Evolutionary conservation across 2,113 vertebrate species (phyloP).

Genomic region (Neopipo cinnamomea): DNA sequence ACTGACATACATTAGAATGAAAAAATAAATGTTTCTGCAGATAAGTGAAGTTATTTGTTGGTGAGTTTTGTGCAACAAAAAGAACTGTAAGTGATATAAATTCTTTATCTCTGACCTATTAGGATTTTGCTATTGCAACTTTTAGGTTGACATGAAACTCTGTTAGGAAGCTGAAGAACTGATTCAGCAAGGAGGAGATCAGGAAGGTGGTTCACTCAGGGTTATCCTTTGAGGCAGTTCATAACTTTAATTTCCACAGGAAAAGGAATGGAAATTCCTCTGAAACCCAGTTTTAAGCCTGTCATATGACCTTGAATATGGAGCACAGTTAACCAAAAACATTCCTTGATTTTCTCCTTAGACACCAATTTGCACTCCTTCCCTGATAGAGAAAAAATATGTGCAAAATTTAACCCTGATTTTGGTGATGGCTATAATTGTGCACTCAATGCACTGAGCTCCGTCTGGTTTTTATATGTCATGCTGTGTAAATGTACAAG

Average conservation of each 20-base stretch:
- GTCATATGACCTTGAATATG: background rate
- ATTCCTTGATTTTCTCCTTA: background rate
- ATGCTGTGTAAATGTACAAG: background rate
- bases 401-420: background rate
- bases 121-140: background rate
- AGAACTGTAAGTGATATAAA: fast-evolving
- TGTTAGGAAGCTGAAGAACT: background rate
- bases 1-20: background rate
- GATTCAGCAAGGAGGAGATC: background rate
- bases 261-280: background rate
- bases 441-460: background rate
- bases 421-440: background rate
- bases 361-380: background rate
- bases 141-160: background rate
- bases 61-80: background rate
- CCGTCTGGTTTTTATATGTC: background rate
- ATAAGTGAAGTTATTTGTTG: background rate
- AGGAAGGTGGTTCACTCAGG: background rate
- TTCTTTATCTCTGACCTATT: background rate
- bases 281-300: background rate
- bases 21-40: background rate
- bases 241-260: background rate
- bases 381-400: background rate
- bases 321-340: background rate
- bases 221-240: background rate